phyloP scores from a whole-genome alignment of 2,113 vertebrate species.

The Daphoenositta chrysoptera region DNA sequence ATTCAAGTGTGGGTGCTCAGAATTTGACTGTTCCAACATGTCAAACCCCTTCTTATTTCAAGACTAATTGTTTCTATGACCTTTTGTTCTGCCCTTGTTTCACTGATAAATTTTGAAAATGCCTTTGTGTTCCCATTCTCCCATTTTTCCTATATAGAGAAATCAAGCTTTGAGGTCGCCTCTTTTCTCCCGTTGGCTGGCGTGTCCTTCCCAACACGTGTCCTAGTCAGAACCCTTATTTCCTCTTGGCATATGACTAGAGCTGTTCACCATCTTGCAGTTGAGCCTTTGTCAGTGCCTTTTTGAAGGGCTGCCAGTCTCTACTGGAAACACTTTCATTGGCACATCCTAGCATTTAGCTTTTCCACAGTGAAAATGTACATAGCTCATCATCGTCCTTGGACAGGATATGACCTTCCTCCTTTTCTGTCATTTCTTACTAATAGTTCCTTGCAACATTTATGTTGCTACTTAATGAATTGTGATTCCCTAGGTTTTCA shows the following conservation, averaged over 20 bases:
- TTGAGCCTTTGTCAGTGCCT: background rate
- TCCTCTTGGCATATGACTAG: background rate
- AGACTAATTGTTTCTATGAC: background rate
- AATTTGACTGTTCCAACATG: background rate
- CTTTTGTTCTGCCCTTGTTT: background rate
- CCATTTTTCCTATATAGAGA: background rate
- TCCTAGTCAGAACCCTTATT: background rate
- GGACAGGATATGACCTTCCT: background rate
- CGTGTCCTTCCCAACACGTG: background rate
- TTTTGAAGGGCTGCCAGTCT: background rate
- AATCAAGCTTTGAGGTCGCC: background rate
- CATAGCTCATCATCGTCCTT: background rate
- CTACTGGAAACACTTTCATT: background rate
- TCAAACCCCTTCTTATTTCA: background rate
- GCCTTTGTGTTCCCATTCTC: background rate
- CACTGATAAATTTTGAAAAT: background rate
- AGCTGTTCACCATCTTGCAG: background rate
- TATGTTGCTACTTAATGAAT: background rate
- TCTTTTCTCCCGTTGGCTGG: background rate
- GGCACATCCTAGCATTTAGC: background rate
- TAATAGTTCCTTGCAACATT: background rate
- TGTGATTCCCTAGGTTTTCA: background rate
- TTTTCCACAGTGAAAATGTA: background rate
- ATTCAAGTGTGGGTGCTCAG: background rate
- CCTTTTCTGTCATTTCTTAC: background rate